These are phyloP conservation scores for Elegia similella DNA, from an alignment of 2,888 invertebrate genomes.

Conservation along the genomic window DNA sequence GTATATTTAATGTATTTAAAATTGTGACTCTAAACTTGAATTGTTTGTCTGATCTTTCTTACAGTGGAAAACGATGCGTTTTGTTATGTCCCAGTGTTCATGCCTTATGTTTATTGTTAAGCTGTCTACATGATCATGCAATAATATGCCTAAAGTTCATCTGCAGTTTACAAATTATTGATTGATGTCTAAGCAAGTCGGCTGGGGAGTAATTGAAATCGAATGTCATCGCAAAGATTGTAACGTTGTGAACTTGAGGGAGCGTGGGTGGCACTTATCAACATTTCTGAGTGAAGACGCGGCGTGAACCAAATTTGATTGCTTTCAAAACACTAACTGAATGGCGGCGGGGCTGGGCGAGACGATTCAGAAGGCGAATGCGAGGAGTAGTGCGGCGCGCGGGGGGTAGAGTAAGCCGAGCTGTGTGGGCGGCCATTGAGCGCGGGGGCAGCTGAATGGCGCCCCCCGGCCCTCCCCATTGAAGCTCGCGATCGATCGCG, in stretches of 20 bases:
- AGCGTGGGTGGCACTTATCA: conserved; percentile 27
- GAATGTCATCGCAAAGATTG: not conserved
- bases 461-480: conserved; percentile 62
- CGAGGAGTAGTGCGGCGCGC: conserved; percentile 37
- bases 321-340: conserved; percentile 64
- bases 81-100: too few species aligned
- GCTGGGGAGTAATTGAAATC: not conserved
- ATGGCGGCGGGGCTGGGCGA: conserved; percentile 45
- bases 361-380: conserved; percentile 63
- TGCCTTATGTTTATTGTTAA: too few species aligned
- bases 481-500: conserved; percentile 62
- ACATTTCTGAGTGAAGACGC: conserved; percentile 26
- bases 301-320: conserved; percentile 49
- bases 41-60: too few species aligned
- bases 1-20: too few species aligned
- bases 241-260: not conserved
- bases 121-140: too few species aligned
- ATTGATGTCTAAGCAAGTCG: not conserved
- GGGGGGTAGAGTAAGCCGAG: conserved; percentile 45
- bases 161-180: not conserved
- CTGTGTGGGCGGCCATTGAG: conserved; percentile 78
- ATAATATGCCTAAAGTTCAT: not conserved
- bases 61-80: too few species aligned
- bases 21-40: too few species aligned
- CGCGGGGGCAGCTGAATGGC: conserved; percentile 75